Conservation (phyloP, 2,797 vertebrate genomes). For the Rousettus madagascariensis region DNA sequence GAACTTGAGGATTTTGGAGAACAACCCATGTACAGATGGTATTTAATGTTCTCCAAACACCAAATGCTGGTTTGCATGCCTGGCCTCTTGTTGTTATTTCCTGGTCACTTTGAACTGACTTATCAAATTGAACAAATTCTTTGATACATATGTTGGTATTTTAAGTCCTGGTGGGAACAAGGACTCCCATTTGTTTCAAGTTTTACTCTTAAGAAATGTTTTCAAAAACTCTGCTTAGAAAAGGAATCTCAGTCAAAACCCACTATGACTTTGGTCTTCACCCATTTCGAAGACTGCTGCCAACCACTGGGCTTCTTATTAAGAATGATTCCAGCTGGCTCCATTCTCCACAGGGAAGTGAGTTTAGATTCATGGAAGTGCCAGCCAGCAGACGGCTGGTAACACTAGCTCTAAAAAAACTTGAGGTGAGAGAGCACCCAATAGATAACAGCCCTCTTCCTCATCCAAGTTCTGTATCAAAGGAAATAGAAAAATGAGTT, state of each 20-base stretch:
- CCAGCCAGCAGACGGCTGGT: background rate
- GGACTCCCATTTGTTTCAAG: slow-evolving; percentile 71
- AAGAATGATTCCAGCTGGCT: slow-evolving; percentile 50
- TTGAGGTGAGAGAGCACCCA: background rate
- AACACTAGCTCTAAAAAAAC: slow-evolving; percentile 28
- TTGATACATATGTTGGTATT: slow-evolving; percentile 74
- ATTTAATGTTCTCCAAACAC: slow-evolving; percentile 67
- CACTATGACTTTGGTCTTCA: slow-evolving; percentile 55
- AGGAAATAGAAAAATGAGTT: background rate
- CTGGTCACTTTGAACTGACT: slow-evolving; percentile 58
- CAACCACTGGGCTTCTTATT: slow-evolving; percentile 60
- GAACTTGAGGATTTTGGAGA: slow-evolving; percentile 37
- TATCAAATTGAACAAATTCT: slow-evolving; percentile 62
- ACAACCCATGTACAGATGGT: slow-evolving; percentile 53
- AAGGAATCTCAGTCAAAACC: slow-evolving; percentile 56
- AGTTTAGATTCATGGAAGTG: slow-evolving; percentile 25
- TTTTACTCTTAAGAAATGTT: slow-evolving; percentile 68
- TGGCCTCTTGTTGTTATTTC: slow-evolving; percentile 32
- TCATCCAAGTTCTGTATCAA: background rate
- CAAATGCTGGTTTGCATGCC: slow-evolving; percentile 46
- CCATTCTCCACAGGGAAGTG: slow-evolving; percentile 28
- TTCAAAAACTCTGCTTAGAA: slow-evolving; percentile 60
- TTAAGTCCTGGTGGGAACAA: slow-evolving; percentile 69
- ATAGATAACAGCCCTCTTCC: background rate
- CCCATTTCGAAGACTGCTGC: slow-evolving; percentile 24